Evolutionary conservation across 2,888 invertebrate species (phyloP).

Genomic region (Halictus quadricinctus): DNA sequence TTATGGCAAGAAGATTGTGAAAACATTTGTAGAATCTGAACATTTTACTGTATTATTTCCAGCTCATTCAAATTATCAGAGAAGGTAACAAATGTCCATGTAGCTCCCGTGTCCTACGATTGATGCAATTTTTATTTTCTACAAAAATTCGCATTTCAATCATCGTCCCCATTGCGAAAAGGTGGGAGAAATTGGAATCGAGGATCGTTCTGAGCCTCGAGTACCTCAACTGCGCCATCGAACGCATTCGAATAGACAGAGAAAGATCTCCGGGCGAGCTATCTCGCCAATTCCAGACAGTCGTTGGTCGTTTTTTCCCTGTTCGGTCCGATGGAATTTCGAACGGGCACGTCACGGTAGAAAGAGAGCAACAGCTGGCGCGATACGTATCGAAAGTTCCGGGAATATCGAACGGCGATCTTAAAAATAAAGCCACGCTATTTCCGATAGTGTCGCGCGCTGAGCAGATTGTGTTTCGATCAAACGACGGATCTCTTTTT

Average conservation of each 20-base stretch:
- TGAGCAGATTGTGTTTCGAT: constrained; percentile 41
- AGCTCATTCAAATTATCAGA: too few relatives aligned
- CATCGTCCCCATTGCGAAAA: not conserved
- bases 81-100: not conserved
- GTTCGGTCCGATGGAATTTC: constrained; percentile 32
- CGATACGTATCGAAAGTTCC: constrained; percentile 42
- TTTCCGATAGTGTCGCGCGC: constrained; percentile 44
- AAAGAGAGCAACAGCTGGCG: not conserved
- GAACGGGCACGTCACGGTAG: constrained; percentile 1
- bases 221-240: not conserved
- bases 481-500: not conserved
- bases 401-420: constrained; percentile 45
- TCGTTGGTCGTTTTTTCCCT: constrained; percentile 1
- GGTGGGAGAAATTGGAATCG: not conserved
- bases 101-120: not conserved
- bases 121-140: not conserved
- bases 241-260: constrained; percentile 14
- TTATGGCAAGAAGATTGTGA: too few relatives aligned
- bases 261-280: constrained; percentile 6
- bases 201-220: not conserved
- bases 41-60: not conserved
- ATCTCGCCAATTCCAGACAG: constrained; percentile 19
- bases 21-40: not conserved
- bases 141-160: not conserved
- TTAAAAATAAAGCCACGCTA: constrained; percentile 55